Base-by-base conservation (phyloP, 2,797 vertebrate species). In the Scolopax rusticola region DNA sequence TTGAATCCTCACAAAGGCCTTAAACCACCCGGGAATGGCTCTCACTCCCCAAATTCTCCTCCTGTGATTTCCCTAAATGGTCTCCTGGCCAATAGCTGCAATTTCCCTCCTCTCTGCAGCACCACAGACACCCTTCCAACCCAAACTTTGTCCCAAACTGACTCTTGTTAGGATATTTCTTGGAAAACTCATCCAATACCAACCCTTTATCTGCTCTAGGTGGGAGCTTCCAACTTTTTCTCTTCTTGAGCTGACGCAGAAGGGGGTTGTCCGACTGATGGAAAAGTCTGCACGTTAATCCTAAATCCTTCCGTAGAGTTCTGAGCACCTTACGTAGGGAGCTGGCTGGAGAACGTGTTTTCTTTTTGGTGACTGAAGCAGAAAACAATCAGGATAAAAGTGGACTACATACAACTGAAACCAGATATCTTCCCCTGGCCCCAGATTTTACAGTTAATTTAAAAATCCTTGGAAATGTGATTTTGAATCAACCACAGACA, bases 321-420 rank as follows among this genome's bases (percentile, higher is more conserved):
- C 78, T 84, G 63, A 84, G 74, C 54, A 84, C 61, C 86, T 81
- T 61, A 11, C 0, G 3, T 19, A 16, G 1, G 7, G 82, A 93
- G 54, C 32, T 84, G 75, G 54, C 47, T 69, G 74, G 47, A 63
- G 87, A 86, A 89, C 8, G 7, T 21, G 13, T 89, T 95, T 90
- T 87, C 15, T 28, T 89, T 90, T 81, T 64, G 56, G 80, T 71
- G 88, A 64, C 53, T 27, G 47, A 92, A 93, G 70, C 43, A 96
- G 67, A 68, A 94, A 96, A 71, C 9, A 71, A 57, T 68, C 77
- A 82, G 77, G 65, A 69, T 87, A 89, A 84, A 87, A 76, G 20
- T n/a, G 36, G 36, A 18, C 61, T 57, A 28, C 4, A 43, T 20
- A 32, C n/a, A 92, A 50, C 45, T 78, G 47, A 84, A 92, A 89